Evolutionary conservation across 2,113 vertebrate species (phyloP).

Genomic region (Equus przewalskii): DNA sequence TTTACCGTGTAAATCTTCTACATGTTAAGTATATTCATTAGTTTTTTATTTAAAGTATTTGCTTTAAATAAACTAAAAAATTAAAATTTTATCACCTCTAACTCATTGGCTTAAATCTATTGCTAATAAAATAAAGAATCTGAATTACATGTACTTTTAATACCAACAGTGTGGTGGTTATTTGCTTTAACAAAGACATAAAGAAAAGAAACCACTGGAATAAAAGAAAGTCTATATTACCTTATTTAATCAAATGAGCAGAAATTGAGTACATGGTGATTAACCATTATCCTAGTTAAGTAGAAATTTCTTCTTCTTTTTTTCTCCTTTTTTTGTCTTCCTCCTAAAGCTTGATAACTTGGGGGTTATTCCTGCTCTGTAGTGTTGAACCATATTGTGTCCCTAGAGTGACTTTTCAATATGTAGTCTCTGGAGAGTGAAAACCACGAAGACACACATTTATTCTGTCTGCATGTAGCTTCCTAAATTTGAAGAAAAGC

Average conservation of each 20-base stretch:
- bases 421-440: background rate
- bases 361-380: background rate
- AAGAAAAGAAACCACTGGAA: background rate
- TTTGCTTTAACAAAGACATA: background rate
- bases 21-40: background rate
- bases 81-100: background rate
- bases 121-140: background rate
- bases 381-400: background rate
- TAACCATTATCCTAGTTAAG: background rate
- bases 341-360: background rate
- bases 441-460: background rate
- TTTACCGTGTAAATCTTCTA: background rate
- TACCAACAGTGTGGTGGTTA: background rate
- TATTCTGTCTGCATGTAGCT: background rate
- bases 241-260: background rate
- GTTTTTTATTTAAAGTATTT: slow-evolving; percentile 20
- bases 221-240: background rate
- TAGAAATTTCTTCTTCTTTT: background rate
- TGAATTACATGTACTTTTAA: background rate
- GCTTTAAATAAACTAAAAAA: background rate
- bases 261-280: background rate
- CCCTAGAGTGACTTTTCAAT: background rate
- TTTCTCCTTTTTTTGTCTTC: background rate
- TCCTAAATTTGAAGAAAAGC: background rate
- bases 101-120: background rate